A percentile compares a stretch with the other conserved stretches of the same genome.
Conservation (phyloP, 2,888 invertebrate genomes). For the Labia minor region DNA sequence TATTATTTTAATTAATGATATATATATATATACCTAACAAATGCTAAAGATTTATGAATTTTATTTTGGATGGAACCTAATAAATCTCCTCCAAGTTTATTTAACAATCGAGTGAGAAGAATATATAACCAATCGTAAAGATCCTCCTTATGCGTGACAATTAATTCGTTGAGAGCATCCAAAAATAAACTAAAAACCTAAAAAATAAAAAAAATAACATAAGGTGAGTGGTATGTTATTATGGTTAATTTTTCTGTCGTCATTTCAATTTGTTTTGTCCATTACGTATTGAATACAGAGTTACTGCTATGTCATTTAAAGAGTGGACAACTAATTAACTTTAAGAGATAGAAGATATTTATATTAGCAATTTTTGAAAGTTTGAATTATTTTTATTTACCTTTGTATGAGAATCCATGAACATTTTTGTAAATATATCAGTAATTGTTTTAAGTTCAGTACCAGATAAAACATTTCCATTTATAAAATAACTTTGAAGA, state of each 20-base stretch:
- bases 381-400: conserved; percentile 34
- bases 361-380: too few relatives aligned
- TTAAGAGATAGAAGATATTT: too few relatives aligned
- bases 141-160: conserved; percentile 74
- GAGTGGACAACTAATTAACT: too few relatives aligned
- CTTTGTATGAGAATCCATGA: conserved; percentile 91
- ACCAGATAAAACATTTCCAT: conserved; percentile 52
- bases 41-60: conserved; percentile 72
- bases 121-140: conserved; percentile 89
- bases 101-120: conserved; percentile 72
- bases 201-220: background rate
- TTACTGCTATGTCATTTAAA: too few relatives aligned
- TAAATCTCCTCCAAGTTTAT: conserved; percentile 84
- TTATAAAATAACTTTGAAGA: conserved; percentile 61
- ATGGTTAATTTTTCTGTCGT: too few relatives aligned
- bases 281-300: too few relatives aligned
- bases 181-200: conserved; percentile 81
- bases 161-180: conserved; percentile 84
- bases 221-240: background rate
- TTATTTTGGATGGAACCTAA: conserved; percentile 85
- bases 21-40: conserved; percentile 48
- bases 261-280: too few relatives aligned
- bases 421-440: conserved; percentile 91
- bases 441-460: conserved; percentile 73
- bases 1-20: background rate